phyloP scores from a whole-genome alignment of 1,140 invertebrate genomes.

The Solen grandis region DNA sequence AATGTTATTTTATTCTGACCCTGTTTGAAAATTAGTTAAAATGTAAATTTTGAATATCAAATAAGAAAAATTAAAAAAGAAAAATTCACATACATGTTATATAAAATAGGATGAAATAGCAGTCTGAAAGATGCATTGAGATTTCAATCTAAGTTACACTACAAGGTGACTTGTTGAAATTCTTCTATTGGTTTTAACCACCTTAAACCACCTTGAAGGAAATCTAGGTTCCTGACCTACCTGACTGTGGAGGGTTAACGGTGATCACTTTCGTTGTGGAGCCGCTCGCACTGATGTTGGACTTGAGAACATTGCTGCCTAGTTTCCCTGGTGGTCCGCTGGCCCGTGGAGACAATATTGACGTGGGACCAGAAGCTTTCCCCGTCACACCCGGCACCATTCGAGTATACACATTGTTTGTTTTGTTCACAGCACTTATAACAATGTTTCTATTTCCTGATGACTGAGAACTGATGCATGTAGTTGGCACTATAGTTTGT shows the following conservation, averaged over 20 bases:
- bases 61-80: not conserved
- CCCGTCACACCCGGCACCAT: constrained; percentile 63
- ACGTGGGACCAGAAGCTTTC: constrained; percentile 64
- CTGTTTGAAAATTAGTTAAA: no score
- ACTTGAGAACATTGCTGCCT: constrained; percentile 46
- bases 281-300: constrained; percentile 44
- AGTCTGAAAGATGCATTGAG: not conserved
- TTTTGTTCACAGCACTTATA: constrained; percentile 75
- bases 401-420: constrained; percentile 74
- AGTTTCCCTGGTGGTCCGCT: constrained; percentile 64
- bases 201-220: no score
- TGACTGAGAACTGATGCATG: constrained; percentile 13
- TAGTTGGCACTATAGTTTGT: constrained; percentile 13
- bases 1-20: no score
- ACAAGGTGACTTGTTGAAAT: no score
- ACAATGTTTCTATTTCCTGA: constrained; percentile 72
- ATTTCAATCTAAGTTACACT: not conserved
- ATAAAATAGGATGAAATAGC: not conserved
- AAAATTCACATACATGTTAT: not conserved
- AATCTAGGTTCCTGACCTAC: no score
- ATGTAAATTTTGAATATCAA: not conserved
- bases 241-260: constrained; percentile 70
- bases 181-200: not conserved
- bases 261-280: constrained; percentile 75
- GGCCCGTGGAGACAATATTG: constrained; percentile 71